Percentiles rank a stretch among this genome's conserved stretches.
Conservation (phyloP, 2,797 vertebrate genomes). For the Bradypus variegatus region DNA sequence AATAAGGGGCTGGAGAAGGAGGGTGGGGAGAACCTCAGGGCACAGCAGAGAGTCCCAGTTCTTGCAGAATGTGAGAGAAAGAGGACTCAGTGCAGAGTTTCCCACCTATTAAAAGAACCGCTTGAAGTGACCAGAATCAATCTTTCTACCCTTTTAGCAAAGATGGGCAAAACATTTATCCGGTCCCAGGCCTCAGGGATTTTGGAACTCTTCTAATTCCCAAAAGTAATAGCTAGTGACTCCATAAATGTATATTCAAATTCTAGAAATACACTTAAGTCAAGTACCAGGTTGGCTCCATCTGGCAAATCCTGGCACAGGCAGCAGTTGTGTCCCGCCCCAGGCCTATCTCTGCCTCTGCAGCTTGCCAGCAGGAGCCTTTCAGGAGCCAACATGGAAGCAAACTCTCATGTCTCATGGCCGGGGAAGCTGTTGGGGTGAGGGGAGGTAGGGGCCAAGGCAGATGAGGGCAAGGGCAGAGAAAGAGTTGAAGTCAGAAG, state of each 20-base stretch:
- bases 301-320: neutral
- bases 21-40: neutral
- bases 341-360: neutral
- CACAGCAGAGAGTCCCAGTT: neutral
- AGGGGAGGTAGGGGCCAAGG: neutral
- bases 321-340: neutral
- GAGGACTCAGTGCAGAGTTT: neutral
- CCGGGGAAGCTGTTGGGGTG: neutral
- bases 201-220: neutral
- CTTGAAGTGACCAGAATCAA: constrained; percentile 30
- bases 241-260: neutral
- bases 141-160: constrained; percentile 28
- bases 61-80: neutral
- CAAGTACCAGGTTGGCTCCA: neutral
- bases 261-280: constrained; percentile 14
- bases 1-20: neutral
- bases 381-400: neutral
- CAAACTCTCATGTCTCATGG: neutral
- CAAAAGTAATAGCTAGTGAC: neutral
- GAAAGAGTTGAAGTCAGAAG: neutral
- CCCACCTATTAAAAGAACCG: constrained; percentile 49
- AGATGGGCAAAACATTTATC: constrained; percentile 12
- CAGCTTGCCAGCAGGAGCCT: neutral
- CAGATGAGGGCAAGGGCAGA: neutral
- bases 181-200: neutral